Conservation (phyloP, 2,888 invertebrate species). For the Zygogramma bicolorata region DNA sequence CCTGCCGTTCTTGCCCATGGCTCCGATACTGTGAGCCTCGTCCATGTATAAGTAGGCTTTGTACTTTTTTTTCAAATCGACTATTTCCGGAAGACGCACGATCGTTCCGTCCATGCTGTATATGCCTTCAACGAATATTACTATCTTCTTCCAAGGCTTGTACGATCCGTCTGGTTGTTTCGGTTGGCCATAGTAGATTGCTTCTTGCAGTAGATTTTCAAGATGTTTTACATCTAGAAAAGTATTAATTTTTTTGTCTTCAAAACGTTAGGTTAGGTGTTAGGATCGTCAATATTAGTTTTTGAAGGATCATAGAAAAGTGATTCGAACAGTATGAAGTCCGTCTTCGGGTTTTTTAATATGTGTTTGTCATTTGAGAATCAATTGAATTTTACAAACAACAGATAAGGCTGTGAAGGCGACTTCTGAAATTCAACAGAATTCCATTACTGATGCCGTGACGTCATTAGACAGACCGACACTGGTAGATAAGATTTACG, state of each 20-base stretch:
- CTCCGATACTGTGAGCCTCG: slow-evolving; percentile 98
- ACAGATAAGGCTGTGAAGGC: no score
- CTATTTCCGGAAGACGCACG: slow-evolving; percentile 87
- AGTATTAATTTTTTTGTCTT: neutral
- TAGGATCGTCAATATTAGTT: no score
- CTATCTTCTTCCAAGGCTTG: slow-evolving; percentile 89
- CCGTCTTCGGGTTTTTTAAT: no score
- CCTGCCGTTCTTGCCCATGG: slow-evolving; percentile 86
- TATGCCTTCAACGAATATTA: slow-evolving; percentile 95
- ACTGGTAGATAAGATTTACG: no score
- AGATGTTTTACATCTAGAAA: slow-evolving; percentile 81
- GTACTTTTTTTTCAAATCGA: slow-evolving; percentile 93
- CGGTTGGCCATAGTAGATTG: slow-evolving; percentile 84
- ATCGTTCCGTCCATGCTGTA: slow-evolving; percentile 99
- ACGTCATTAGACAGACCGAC: no score
- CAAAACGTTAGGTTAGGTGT: neutral
- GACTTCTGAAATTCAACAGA: no score
- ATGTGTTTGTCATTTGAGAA: no score
- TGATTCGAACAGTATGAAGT: no score
- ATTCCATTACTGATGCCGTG: no score
- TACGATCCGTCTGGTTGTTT: slow-evolving; percentile 70
- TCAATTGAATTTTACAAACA: no score
- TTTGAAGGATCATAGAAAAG: no score
- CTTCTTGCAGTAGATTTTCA: slow-evolving; percentile 81
- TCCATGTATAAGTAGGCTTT: slow-evolving; percentile 96